phyloP scores from a whole-genome alignment of 2,888 invertebrate genomes.

The Epirrita christyi region DNA sequence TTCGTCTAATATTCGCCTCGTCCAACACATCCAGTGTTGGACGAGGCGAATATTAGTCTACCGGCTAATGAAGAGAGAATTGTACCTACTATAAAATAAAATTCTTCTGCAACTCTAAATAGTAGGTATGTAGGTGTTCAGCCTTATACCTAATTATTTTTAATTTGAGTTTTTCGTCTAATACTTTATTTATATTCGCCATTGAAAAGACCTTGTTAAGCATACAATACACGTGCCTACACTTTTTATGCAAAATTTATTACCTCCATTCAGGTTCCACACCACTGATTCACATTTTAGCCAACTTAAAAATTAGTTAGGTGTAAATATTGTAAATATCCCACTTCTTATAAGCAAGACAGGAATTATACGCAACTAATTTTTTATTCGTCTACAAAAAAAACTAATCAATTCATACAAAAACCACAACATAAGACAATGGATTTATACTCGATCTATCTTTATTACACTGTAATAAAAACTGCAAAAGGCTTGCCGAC shows the following conservation, averaged over 20 bases:
- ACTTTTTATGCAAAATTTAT: constrained; percentile 3
- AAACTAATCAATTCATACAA: constrained; percentile 23
- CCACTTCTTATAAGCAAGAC: no score
- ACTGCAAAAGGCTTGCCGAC: constrained; percentile 37
- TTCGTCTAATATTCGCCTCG: no score
- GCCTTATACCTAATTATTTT: background rate
- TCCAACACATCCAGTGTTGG: no score
- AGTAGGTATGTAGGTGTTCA: background rate
- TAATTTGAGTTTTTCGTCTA: constrained; percentile 11
- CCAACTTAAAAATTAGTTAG: no score
- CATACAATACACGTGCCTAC: constrained; percentile 11
- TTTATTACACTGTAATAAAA: constrained; percentile 26
- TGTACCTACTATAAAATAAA: constrained; percentile 3
- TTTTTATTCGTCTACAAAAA: constrained; percentile 19
- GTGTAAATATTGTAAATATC: no score
- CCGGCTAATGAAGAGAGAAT: no score
- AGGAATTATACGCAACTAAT: background rate
- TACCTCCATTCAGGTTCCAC: constrained; percentile 6
- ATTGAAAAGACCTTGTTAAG: constrained; percentile 35
- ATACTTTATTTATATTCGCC: constrained; percentile 27
- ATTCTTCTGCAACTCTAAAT: background rate
- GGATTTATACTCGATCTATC: constrained; percentile 13
- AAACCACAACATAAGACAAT: constrained; percentile 30
- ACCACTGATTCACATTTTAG: no score
- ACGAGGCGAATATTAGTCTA: no score